These are phyloP conservation scores for Zaprionus africanus DNA, from an alignment of 1,140 invertebrate species.

Conservation along the genomic window DNA sequence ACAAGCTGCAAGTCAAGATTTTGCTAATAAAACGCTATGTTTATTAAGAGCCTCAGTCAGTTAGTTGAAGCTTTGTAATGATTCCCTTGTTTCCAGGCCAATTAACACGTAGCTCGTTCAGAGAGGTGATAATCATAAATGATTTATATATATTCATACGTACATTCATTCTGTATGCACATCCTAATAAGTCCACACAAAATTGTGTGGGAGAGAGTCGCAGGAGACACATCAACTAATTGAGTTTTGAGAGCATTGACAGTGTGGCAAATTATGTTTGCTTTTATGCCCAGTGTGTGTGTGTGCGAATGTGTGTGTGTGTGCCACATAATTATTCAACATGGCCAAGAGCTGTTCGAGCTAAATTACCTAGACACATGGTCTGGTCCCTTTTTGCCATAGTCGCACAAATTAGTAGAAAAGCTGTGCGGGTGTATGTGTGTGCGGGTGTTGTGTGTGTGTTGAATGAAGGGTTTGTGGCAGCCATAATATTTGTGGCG, in stretches of 20 bases:
- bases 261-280: constrained; percentile 17
- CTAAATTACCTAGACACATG: constrained; percentile 43
- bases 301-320: not conserved
- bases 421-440: not conserved
- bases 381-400: constrained; percentile 20
- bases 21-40: not conserved
- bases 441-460: not conserved
- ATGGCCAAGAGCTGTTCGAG: constrained; percentile 20
- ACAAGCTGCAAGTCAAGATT: not conserved
- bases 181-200: constrained; percentile 6
- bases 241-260: constrained; percentile 27
- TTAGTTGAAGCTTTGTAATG: not conserved
- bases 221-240: constrained; percentile 24
- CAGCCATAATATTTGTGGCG: constrained; percentile 71
- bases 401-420: constrained; percentile 19
- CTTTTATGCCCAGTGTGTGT: not conserved
- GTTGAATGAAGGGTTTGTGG: constrained; percentile 40
- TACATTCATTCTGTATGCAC: constrained; percentile 4
- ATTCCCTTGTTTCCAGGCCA: constrained; percentile 4
- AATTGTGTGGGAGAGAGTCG: not conserved
- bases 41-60: not conserved
- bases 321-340: constrained; percentile 30
- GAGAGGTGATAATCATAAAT: constrained; percentile 8
- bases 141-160: constrained; percentile 2
- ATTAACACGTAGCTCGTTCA: not conserved